phyloP scores from a whole-genome alignment of 2,888 invertebrate genomes.

The Halocaridina rubra region DNA sequence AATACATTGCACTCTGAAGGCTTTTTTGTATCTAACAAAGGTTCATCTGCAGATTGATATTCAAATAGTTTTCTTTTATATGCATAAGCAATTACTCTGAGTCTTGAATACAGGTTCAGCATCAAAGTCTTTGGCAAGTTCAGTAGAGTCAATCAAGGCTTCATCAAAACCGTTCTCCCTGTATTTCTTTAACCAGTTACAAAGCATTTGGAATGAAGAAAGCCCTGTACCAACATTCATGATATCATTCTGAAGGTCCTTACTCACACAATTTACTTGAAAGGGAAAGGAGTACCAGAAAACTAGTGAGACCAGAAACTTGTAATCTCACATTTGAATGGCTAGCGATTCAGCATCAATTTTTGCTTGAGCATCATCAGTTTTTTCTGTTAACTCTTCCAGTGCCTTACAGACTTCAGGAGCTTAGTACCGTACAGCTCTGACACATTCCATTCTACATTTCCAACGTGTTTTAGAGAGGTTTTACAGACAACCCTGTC shows the following conservation, averaged over 20 bases:
- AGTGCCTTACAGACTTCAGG: no score
- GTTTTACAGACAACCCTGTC: no score
- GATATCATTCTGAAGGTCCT: no score
- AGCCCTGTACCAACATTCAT: neutral
- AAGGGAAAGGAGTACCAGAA: slow-evolving; percentile 5
- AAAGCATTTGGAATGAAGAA: slow-evolving; percentile 19
- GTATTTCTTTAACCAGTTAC: neutral
- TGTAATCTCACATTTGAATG: slow-evolving; percentile 23
- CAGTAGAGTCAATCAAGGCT: slow-evolving; percentile 9
- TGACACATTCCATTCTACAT: no score
- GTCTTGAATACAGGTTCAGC: slow-evolving; percentile 15
- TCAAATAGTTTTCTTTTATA: neutral
- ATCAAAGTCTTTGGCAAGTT: slow-evolving; percentile 1
- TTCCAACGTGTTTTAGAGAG: no score
- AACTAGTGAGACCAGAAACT: no score
- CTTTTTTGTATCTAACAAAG: neutral
- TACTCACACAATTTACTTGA: slow-evolving; percentile 16
- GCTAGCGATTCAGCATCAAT: no score
- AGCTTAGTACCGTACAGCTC: no score
- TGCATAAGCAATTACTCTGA: neutral
- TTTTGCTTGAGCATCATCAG: no score
- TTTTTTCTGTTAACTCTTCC: no score
- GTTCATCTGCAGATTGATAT: neutral
- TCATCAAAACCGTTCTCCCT: slow-evolving; percentile 18
- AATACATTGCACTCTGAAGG: neutral